Evolutionary conservation across 2,888 invertebrate species (phyloP), one percentile per base, ranked within the genome.

Genomic region (Dioctria linearis): DNA sequence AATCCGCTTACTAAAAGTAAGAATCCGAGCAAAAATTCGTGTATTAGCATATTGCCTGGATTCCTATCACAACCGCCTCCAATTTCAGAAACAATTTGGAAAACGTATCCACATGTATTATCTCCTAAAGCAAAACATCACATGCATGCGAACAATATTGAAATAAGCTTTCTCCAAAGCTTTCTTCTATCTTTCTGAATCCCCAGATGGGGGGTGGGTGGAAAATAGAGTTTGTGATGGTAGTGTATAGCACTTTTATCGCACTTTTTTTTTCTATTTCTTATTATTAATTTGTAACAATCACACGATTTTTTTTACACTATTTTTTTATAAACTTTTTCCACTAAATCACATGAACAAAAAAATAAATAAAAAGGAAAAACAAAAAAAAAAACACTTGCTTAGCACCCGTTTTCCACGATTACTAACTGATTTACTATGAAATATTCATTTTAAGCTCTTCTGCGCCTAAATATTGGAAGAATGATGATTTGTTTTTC

Each of bases 71-170:
- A 51, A 54, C 54, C 42, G 43, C 42, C 57, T 57, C 57, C 73
- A 57, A 59, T 57, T 73, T 76, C 76, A 63, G 51, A 63, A 63
- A 11, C 9, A 63, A 63, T 76, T 76, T 25, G 46, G 49, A 49
- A 63, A 49, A 76, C 43, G 63, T 76, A 76, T 76, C 63, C 76
- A 63, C 76, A 61, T 76, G 63, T 76, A 76, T 76, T 76, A 76
- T 49, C 76, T 76, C 43, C 76, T 61, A 63, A 63, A 63, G 40
- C 61, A 63, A 76, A 63, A 37, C 76, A 76, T 76, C 76, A 76
- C 76, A 76, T 63, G 76, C 25, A 76, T 61, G 61, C 63, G 46
- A 76, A 76, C 25, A 46, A 46, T 57, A 46, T 63, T 43, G 37
- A 61, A 46, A 49, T 57, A 5, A 39, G 43, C 42, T n/a, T 25